phyloP scores from a whole-genome alignment of 2,113 vertebrate genomes.

The Dasyornis broadbenti region DNA sequence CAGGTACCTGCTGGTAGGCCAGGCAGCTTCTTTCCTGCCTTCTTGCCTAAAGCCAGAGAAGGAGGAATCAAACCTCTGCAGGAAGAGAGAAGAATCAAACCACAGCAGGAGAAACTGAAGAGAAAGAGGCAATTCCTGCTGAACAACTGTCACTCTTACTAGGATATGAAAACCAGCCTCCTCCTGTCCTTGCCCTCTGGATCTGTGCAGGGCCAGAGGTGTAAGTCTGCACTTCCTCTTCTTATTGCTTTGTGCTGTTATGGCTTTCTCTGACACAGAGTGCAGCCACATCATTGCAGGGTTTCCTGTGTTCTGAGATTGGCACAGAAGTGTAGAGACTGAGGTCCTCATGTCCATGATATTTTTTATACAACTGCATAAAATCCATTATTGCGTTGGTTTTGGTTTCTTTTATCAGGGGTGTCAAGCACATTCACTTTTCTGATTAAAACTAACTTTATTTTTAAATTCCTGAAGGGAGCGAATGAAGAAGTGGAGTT shows the following conservation, averaged over 20 bases:
- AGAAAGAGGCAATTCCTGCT: background rate
- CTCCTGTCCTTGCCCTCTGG: background rate
- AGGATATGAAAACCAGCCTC: background rate
- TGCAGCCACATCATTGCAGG: background rate
- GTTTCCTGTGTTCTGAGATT: background rate
- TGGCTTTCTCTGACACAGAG: background rate
- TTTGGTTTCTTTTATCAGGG: background rate
- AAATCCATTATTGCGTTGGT: background rate
- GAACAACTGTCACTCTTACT: background rate
- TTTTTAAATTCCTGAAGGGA: background rate
- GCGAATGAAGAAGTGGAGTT: background rate
- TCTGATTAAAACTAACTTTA: background rate
- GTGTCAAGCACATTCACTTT: background rate
- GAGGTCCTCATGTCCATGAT: fast-evolving
- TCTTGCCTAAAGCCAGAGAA: background rate
- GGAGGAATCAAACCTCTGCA: background rate
- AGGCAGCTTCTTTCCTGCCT: background rate
- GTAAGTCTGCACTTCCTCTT: background rate
- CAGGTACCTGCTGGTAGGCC: background rate
- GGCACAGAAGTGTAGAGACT: background rate
- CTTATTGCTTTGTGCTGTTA: fast-evolving
- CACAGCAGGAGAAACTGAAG: background rate
- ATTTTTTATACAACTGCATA: background rate
- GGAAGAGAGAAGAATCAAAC: background rate
- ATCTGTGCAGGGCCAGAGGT: background rate